phyloP scores from a whole-genome alignment of 2,113 vertebrate species.

The Tetrax tetrax region DNA sequence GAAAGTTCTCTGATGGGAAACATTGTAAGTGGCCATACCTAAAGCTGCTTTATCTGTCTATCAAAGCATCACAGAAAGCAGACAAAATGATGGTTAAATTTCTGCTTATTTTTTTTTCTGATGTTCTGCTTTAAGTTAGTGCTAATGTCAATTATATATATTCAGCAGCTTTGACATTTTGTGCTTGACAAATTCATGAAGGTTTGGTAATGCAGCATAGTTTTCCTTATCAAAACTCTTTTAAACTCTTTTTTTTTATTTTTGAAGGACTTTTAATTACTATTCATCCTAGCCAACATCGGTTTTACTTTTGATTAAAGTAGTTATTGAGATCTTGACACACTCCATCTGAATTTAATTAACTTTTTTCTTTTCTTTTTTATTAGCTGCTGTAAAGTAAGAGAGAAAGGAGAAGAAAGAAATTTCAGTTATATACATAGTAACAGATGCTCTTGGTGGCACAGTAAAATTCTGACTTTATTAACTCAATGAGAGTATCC shows the following conservation, averaged over 20 bases:
- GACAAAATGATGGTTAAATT: neutral
- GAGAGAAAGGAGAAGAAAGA: neutral
- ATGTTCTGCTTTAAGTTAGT: neutral
- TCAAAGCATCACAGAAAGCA: neutral
- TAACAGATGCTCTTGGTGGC: neutral
- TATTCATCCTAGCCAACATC: neutral
- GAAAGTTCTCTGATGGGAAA: neutral
- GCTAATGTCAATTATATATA: neutral
- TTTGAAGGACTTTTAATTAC: slow-evolving; percentile 26
- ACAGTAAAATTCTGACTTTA: neutral
- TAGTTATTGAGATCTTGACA: slow-evolving; percentile 32
- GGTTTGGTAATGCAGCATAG: neutral
- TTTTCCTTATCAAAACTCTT: neutral
- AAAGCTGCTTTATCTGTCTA: neutral
- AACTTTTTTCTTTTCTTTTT: neutral
- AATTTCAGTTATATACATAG: neutral
- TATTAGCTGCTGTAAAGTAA: neutral
- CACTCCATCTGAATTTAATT: slow-evolving; percentile 47
- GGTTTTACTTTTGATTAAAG: slow-evolving; percentile 54
- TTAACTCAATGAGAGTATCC: neutral
- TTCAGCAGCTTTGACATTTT: slow-evolving; percentile 35
- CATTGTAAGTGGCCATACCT: neutral
- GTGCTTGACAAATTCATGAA: slow-evolving; percentile 18
- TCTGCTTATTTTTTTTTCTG: slow-evolving; percentile 11
- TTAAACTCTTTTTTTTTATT: neutral